Evolutionary conservation across 2,888 invertebrate genomes (phyloP), one percentile per base, ranked within the genome.

Genomic region (Didymodactylos carnosus): DNA sequence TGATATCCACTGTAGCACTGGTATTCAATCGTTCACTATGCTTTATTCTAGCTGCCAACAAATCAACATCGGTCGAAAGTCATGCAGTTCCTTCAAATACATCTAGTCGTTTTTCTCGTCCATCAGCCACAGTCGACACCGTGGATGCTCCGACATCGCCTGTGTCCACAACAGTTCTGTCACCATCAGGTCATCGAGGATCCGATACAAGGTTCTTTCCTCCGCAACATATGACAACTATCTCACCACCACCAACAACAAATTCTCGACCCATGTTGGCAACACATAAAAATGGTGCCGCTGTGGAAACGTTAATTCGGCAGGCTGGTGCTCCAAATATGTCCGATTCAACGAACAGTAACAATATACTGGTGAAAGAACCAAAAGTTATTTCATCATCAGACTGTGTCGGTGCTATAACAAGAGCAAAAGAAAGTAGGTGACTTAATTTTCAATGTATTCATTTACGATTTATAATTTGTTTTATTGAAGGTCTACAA

Each of bases 401-500:
- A 27, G 70, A 43, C 19, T 49, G 27, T 46, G 19, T 43, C 4
- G 43, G 46, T 46, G 76, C 40, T 29, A 75, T 49, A 41, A 71
- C 14, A 75, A 39, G 16, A 53, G 74, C 39, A 19, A 62, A 35
- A 35, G 62, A 62, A 35, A n/a, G 62, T 62, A 7, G n/a, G 62
- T 35, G 19, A 19, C 35, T 29, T 16, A 27, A 35, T 16, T 29
- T 23, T 4, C 5, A 29, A 53, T 7, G n/a, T n/a, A n/a, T n/a
- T n/a, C n/a, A n/a, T n/a, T n/a, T n/a, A n/a, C n/a, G n/a, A n/a
- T n/a, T n/a, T n/a, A n/a, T n/a, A 39, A 49, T 35, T 39, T 14
- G n/a, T 72, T 39, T 3, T 3, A 49, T 85, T 93, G 79, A 90
- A 90, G 25, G 91, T 90, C 83, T 90, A 90, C 75, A 90, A 91